Conservation (phyloP, 2,113 vertebrate genomes). For the Nettapus auritus region DNA sequence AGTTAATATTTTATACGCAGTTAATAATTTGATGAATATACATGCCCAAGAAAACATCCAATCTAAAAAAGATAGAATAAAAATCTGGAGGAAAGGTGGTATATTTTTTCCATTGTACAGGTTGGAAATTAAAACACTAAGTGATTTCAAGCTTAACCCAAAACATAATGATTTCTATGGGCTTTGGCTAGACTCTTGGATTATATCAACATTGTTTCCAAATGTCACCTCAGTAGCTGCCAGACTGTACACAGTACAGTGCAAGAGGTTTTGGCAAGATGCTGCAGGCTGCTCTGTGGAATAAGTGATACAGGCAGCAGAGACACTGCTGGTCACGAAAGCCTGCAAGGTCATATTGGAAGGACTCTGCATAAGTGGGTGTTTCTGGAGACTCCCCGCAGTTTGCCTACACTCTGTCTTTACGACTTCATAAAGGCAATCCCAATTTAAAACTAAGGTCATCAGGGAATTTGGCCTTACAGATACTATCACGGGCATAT, state of each 20-base stretch:
- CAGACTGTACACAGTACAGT: not conserved
- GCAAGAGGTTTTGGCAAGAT: not conserved
- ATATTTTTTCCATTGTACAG: conserved; percentile 45
- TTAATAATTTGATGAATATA: not conserved
- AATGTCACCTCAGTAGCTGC: not conserved
- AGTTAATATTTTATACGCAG: not conserved
- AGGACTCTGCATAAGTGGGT: not conserved
- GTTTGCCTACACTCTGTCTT: not conserved
- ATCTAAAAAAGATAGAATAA: not conserved
- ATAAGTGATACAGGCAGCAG: not conserved
- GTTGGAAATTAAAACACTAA: conserved; percentile 16
- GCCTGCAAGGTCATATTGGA: not conserved
- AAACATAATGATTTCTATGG: not conserved
- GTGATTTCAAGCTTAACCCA: not conserved
- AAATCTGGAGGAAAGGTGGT: not conserved
- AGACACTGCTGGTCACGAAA: accelerated
- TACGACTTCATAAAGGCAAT: not conserved
- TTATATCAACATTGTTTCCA: not conserved
- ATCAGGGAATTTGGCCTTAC: not conserved
- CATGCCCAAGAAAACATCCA: not conserved
- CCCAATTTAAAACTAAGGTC: not conserved
- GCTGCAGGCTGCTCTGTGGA: not conserved
- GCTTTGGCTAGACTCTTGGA: not conserved
- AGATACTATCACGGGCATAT: not conserved
- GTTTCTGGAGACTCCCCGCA: not conserved